phyloP scores from a whole-genome alignment of 2,113 vertebrate species.

The Raja brachyura region DNA sequence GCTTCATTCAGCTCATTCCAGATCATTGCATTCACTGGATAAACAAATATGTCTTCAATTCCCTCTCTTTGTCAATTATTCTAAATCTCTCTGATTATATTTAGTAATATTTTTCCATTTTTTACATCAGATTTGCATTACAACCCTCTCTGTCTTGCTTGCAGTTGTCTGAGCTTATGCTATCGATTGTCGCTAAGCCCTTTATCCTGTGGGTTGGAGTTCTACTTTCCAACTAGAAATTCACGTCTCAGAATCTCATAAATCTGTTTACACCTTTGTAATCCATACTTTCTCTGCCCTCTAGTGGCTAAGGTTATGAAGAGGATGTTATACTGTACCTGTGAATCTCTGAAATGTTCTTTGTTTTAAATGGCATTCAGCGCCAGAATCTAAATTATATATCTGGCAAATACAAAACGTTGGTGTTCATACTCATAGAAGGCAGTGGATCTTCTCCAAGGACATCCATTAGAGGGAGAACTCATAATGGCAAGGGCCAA shows the following conservation, averaged over 20 bases:
- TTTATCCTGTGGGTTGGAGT: background rate
- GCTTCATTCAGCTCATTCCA: background rate
- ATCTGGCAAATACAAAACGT: background rate
- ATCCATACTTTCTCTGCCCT: slow-evolving; percentile 23
- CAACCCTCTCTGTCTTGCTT: background rate
- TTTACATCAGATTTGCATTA: background rate
- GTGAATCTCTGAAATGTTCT: background rate
- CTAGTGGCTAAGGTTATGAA: background rate
- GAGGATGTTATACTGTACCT: background rate
- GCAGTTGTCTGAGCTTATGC: background rate
- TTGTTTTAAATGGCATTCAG: background rate
- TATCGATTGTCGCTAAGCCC: background rate
- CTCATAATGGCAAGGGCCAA: too few relatives aligned
- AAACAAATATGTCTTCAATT: background rate
- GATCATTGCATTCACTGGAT: background rate
- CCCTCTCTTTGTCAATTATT: background rate
- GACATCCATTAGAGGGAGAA: too few relatives aligned
- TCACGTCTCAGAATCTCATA: background rate
- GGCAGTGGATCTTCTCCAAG: background rate
- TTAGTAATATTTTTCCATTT: background rate
- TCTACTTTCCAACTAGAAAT: background rate
- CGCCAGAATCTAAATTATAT: background rate
- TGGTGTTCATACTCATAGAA: background rate
- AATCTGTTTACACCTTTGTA: background rate
- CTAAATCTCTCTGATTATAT: background rate